A percentile compares a stretch with the other conserved stretches of the same genome.
phyloP scores from a whole-genome alignment of 1,140 invertebrate genomes.

The Aricia agestis region DNA sequence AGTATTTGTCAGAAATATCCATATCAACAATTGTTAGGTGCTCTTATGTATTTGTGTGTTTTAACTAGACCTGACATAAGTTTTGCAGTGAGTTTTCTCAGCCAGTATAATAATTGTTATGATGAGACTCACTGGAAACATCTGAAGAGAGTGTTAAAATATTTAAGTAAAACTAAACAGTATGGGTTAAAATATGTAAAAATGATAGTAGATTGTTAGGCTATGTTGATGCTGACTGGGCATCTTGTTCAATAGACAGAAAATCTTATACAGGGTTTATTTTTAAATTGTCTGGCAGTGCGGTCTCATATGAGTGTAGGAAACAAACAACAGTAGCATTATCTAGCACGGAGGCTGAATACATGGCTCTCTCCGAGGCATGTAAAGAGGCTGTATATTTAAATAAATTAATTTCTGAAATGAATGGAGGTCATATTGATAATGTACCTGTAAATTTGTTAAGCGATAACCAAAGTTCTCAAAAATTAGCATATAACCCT shows the following conservation, averaged over 20 bases:
- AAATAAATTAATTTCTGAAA: background rate
- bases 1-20: slow-evolving; percentile 9
- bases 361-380: background rate
- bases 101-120: slow-evolving; percentile 6
- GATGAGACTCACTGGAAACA: slow-evolving; percentile 15
- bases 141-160: slow-evolving; percentile 15
- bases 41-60: slow-evolving; percentile 21
- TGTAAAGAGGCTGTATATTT: slow-evolving; percentile 11
- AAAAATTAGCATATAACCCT: slow-evolving; percentile 3
- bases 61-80: slow-evolving; percentile 21
- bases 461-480: slow-evolving; percentile 10
- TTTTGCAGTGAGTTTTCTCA: background rate
- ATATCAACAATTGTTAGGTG: slow-evolving; percentile 23
- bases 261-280: slow-evolving; percentile 7
- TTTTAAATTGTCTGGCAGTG: slow-evolving; percentile 4
- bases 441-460: background rate
- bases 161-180: slow-evolving; percentile 10
- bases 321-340: slow-evolving; percentile 9
- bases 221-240: slow-evolving; percentile 12
- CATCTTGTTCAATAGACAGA: slow-evolving; percentile 11
- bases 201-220: background rate
- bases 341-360: background rate
- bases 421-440: background rate
- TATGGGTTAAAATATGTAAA: slow-evolving; percentile 3
- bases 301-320: background rate